A percentile compares a stretch with the other conserved stretches of the same genome.
These are phyloP conservation scores for Mycalesis mineus DNA, from an alignment of 2,888 invertebrate species.

Conservation along the genomic window DNA sequence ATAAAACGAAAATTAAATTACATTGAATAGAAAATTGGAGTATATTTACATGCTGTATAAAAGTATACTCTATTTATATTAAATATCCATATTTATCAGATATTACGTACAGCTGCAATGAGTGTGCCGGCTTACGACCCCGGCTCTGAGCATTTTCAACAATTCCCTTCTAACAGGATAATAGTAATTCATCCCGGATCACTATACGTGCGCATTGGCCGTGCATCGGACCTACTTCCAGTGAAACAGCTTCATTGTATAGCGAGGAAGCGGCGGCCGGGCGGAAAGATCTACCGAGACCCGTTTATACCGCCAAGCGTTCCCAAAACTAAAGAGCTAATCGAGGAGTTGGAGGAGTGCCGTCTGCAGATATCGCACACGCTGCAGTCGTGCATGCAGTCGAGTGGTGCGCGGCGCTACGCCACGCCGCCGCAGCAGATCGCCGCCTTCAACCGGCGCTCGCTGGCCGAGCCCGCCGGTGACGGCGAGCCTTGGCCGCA, in stretches of 20 bases:
- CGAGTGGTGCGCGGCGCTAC: constrained; percentile 87
- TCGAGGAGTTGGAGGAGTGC: constrained; percentile 90
- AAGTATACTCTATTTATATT: too few relatives aligned
- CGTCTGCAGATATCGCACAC: constrained; percentile 90
- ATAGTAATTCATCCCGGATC: constrained; percentile 98
- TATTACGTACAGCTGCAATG: too few relatives aligned
- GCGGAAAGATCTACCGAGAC: constrained; percentile 79
- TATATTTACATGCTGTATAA: too few relatives aligned
- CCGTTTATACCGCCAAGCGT: constrained; percentile 82
- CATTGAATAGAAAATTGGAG: too few relatives aligned
- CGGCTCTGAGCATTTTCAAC: constrained; percentile 73
- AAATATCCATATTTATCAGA: too few relatives aligned
- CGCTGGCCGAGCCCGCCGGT: constrained; percentile 82
- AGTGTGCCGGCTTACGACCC: constrained; percentile 61
- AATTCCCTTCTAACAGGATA: constrained; percentile 87
- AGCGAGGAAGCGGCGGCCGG: constrained; percentile 81
- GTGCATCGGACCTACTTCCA: constrained; percentile 93
- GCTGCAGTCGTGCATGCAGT: constrained; percentile 90
- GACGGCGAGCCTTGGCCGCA: constrained; percentile 81
- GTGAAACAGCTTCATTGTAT: constrained; percentile 91
- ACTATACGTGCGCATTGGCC: constrained; percentile 90
- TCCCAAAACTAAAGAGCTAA: constrained; percentile 81
- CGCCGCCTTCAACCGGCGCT: constrained; percentile 89
- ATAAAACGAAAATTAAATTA: too few relatives aligned
- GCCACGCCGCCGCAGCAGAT: constrained; percentile 94